Evolutionary conservation across 2,888 invertebrate genomes (phyloP).

Genomic region (Agrypnus murinus): DNA sequence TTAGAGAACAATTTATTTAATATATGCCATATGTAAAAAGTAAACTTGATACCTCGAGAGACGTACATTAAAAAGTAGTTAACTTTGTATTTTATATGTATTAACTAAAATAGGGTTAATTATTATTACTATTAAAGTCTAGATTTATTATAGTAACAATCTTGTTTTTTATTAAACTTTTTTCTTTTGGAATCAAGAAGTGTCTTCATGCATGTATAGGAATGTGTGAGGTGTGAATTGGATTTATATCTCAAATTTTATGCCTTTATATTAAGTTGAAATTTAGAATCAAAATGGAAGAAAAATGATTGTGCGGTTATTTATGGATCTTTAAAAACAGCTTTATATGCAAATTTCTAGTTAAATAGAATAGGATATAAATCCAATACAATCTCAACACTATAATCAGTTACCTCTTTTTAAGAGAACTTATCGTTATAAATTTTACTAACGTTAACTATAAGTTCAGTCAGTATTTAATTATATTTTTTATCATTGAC

Average conservation of each 20-base stretch:
- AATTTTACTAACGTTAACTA: constrained; percentile 9
- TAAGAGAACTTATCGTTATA: neutral
- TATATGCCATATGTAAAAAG: constrained; percentile 35
- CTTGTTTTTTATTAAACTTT: too few species aligned
- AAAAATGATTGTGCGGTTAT: too few species aligned
- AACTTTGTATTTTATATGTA: constrained; percentile 17
- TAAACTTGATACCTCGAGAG: constrained; percentile 35
- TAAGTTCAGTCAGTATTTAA: constrained; percentile 40
- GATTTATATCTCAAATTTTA: too few species aligned
- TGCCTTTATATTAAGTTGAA: too few species aligned
- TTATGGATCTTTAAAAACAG: too few species aligned
- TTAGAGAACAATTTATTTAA: neutral
- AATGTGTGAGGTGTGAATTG: neutral
- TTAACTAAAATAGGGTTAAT: constrained; percentile 7
- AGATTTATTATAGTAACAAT: neutral
- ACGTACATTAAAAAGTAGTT: constrained; percentile 15
- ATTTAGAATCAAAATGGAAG: too few species aligned
- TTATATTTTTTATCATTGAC: constrained; percentile 22
- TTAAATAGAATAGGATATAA: too few species aligned
- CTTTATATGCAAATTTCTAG: too few species aligned
- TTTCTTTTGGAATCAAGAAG: constrained; percentile 37
- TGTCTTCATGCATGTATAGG: constrained; percentile 4
- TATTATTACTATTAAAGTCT: constrained; percentile 1
- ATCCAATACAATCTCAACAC: too few species aligned
- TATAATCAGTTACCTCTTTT: constrained; percentile 21